Evolutionary conservation across 2,113 vertebrate genomes (phyloP).

Genomic region (Brachypteracias leptosomus): DNA sequence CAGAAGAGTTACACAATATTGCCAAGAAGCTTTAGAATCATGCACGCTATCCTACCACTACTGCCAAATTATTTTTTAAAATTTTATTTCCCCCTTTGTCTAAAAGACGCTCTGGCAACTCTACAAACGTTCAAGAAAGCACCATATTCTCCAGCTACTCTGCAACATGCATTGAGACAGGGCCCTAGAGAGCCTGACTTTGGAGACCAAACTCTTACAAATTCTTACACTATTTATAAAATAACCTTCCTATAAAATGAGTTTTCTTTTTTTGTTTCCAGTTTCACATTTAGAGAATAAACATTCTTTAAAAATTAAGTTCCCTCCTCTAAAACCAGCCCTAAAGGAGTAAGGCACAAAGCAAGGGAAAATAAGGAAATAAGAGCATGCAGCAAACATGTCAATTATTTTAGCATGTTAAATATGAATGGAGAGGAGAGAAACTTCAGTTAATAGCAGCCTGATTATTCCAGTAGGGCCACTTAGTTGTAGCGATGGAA

Average conservation of each 20-base stretch:
- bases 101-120: slow-evolving; percentile 24
- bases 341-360: background rate
- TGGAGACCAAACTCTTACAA: background rate
- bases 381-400: background rate
- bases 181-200: background rate
- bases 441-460: background rate
- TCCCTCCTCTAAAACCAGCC: background rate
- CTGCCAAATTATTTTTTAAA: slow-evolving; percentile 4
- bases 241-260: background rate
- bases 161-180: background rate
- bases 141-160: background rate
- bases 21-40: slow-evolving; percentile 29
- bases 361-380: background rate
- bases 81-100: background rate
- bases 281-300: background rate
- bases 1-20: background rate
- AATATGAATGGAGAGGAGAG: background rate
- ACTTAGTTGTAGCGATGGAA: slow-evolving; percentile 13
- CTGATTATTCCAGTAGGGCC: slow-evolving; percentile 43
- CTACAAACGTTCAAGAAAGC: background rate
- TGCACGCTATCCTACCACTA: background rate
- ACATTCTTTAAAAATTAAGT: background rate
- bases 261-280: background rate
- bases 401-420: background rate
- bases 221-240: background rate